These are phyloP conservation scores for Oceanites oceanicus DNA, from an alignment of 2,113 vertebrate species.

Conservation along the genomic window DNA sequence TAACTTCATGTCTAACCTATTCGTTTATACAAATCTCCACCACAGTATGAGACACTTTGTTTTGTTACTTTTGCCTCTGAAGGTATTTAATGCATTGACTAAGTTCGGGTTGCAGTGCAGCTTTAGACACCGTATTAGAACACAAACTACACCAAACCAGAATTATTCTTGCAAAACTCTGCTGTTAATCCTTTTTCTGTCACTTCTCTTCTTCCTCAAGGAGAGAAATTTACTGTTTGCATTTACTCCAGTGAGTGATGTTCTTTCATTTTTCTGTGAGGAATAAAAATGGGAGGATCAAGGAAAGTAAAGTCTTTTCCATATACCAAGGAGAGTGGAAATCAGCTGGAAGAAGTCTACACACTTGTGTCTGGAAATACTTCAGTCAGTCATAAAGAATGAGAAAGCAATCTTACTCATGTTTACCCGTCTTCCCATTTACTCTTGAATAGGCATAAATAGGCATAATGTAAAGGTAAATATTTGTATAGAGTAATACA, in stretches of 20 bases:
- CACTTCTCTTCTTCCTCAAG: neutral
- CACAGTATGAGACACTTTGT: rapidly evolving
- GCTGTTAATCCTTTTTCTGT: neutral
- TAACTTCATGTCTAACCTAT: neutral
- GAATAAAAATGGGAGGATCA: neutral
- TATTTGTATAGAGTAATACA: neutral
- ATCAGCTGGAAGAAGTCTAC: neutral
- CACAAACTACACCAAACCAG: neutral
- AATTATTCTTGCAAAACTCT: neutral
- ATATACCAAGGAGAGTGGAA: neutral
- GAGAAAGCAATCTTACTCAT: neutral
- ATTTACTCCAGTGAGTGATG: neutral
- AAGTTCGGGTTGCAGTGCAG: neutral
- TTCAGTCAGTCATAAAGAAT: neutral
- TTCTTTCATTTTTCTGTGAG: neutral
- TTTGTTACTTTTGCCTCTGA: neutral
- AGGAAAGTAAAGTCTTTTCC: neutral
- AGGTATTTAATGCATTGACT: neutral
- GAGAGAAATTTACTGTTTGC: neutral
- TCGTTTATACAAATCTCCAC: neutral
- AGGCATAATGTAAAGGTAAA: neutral
- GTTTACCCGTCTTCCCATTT: neutral
- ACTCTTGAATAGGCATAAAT: neutral
- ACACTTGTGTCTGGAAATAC: neutral
- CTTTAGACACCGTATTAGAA: neutral